Evolutionary conservation across 2,113 vertebrate species (phyloP).

Genomic region (Lamprologus lemairii): DNA sequence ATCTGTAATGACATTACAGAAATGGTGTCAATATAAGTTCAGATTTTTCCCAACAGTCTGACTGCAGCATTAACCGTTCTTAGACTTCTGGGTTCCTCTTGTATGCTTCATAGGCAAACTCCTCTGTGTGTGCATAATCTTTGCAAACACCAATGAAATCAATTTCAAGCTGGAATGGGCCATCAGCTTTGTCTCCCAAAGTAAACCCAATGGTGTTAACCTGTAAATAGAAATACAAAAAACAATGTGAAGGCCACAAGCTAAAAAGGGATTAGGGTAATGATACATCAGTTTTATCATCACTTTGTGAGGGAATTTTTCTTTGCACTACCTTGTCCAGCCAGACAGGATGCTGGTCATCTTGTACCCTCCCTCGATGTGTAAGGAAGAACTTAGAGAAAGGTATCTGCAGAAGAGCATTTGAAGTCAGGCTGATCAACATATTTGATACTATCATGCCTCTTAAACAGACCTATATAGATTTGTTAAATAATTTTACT

Average conservation of each 20-base stretch:
- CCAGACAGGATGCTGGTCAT: constrained; percentile 76
- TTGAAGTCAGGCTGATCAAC: not conserved
- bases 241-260: not conserved
- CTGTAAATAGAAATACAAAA: constrained; percentile 53
- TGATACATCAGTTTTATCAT: not conserved
- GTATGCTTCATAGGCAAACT: constrained; percentile 86
- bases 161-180: constrained; percentile 89
- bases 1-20: not conserved
- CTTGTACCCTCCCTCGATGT: constrained; percentile 84
- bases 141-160: constrained; percentile 83
- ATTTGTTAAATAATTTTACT: not conserved
- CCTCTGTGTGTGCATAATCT: constrained; percentile 82
- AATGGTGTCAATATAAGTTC: not conserved
- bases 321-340: constrained; percentile 78
- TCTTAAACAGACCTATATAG: not conserved
- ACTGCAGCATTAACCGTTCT: not conserved
- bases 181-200: constrained; percentile 84
- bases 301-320: not conserved
- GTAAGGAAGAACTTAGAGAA: constrained; percentile 97
- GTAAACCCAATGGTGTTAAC: constrained; percentile 87
- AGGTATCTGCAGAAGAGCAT: constrained; percentile 76
- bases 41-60: not conserved
- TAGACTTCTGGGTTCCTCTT: constrained; percentile 70
- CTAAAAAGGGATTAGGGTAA: not conserved
- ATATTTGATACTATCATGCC: not conserved